Evolutionary conservation across 2,888 invertebrate species (phyloP).

Genomic region (Philaethria dido): DNA sequence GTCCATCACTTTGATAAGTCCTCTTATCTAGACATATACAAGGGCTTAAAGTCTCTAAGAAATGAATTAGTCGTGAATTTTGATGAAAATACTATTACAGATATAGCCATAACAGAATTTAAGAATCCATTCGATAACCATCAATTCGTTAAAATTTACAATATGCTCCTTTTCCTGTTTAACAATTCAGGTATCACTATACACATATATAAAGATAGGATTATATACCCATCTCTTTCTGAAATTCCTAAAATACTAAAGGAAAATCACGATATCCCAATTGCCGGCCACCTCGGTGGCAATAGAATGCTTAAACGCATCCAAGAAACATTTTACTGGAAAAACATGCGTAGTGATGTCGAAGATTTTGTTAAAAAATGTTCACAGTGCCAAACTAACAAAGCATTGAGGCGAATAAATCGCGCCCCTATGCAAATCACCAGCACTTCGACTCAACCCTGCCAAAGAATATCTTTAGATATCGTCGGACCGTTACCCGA

Average conservation of each 20-base stretch:
- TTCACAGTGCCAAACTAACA: slow-evolving; percentile 9
- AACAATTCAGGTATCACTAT: background rate
- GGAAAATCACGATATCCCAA: slow-evolving; percentile 39
- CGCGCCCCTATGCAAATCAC: no score
- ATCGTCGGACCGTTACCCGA: no score
- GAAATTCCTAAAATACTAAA: slow-evolving; percentile 29
- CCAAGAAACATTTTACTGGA: slow-evolving; percentile 24
- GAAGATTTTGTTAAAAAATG: slow-evolving; percentile 24
- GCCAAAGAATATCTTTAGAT: no score
- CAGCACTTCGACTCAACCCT: no score
- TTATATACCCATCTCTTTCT: slow-evolving; percentile 31
- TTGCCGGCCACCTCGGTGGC: slow-evolving; percentile 36
- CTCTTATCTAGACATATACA: slow-evolving; percentile 32
- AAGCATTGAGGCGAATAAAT: slow-evolving; percentile 15
- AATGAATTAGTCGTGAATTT: slow-evolving; percentile 13
- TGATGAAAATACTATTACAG: slow-evolving; percentile 2
- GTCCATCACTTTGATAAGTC: slow-evolving; percentile 30
- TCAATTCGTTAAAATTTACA: background rate
- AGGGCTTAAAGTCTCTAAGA: slow-evolving; percentile 24
- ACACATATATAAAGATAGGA: slow-evolving; percentile 1
- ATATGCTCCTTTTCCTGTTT: background rate
- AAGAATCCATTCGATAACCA: slow-evolving; percentile 7
- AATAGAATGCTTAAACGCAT: slow-evolving; percentile 28
- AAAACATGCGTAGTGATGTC: slow-evolving; percentile 13
- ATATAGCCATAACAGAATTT: slow-evolving; percentile 11